phyloP scores from a whole-genome alignment of 2,888 invertebrate species.

The Nomada flava region DNA sequence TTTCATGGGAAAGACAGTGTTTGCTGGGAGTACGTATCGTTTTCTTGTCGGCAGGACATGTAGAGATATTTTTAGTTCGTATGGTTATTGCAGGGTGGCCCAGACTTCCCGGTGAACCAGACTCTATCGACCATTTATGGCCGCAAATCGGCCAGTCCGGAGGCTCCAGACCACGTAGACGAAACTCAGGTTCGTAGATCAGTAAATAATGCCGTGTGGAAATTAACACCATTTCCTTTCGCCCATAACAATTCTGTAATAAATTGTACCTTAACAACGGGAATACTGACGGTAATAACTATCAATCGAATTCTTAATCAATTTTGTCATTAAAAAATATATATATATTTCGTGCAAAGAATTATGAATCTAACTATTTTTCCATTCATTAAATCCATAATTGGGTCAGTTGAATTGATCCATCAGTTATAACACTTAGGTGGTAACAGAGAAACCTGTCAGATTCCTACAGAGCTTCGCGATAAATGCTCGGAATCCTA shows the following conservation, averaged over 20 bases:
- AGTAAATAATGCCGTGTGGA: constrained; percentile 39
- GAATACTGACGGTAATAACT: too few relatives aligned
- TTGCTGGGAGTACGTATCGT: constrained; percentile 19
- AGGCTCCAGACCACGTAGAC: constrained; percentile 79
- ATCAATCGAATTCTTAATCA: too few relatives aligned
- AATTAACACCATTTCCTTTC: not conserved
- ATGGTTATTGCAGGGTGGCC: constrained; percentile 80
- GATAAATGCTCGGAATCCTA: constrained; percentile 4
- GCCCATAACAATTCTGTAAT: not conserved
- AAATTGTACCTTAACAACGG: not conserved
- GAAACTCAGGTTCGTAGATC: constrained; percentile 81
- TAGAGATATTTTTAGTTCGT: constrained; percentile 62
- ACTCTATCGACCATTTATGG: constrained; percentile 84
- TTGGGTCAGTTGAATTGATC: not conserved
- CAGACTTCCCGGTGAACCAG: constrained; percentile 83
- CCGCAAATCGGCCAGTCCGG: constrained; percentile 83
- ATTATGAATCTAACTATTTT: too few relatives aligned
- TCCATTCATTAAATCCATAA: not conserved
- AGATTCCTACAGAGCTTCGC: constrained; percentile 13
- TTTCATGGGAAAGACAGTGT: not conserved
- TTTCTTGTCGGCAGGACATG: constrained; percentile 12
- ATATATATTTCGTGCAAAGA: too few relatives aligned
- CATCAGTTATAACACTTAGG: not conserved
- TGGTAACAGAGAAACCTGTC: constrained; percentile 27
- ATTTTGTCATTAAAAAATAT: too few relatives aligned